These are phyloP conservation scores for Parauchenoglanis punctatus DNA, from an alignment of 2,797 vertebrate species.

Conservation along the genomic window DNA sequence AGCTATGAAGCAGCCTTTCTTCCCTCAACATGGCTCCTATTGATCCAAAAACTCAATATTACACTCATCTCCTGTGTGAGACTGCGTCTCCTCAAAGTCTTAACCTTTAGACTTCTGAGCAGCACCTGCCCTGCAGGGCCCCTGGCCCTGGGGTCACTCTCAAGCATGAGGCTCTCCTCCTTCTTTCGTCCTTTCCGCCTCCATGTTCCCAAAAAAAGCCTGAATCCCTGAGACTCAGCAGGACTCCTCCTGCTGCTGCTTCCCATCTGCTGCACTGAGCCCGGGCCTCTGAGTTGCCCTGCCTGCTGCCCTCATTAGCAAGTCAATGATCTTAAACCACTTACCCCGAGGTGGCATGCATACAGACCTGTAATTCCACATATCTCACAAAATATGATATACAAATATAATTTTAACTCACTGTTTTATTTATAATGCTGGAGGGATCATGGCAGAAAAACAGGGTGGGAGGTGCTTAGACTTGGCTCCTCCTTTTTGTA, in stretches of 20 bases:
- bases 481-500: not conserved
- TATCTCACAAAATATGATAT: not conserved
- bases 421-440: not conserved
- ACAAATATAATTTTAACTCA: not conserved
- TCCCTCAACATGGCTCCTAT: conserved; percentile 54
- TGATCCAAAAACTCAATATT: conserved; percentile 55
- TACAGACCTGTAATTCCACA: conserved; percentile 13
- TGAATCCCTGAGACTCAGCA: conserved; percentile 53
- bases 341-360: conserved; percentile 18
- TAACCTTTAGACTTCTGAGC: conserved; percentile 48
- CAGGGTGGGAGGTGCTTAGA: not conserved
- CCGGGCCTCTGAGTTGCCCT: conserved; percentile 45
- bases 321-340: conserved; percentile 55
- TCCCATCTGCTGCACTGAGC: conserved; percentile 60
- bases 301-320: conserved; percentile 61
- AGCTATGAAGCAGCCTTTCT: conserved; percentile 45
- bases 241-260: conserved; percentile 48
- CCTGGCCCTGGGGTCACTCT: conserved; percentile 54
- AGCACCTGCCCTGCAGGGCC: conserved; percentile 54
- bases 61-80: conserved; percentile 50
- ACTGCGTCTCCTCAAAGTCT: conserved; percentile 49
- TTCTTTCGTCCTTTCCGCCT: conserved; percentile 36
- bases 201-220: conserved; percentile 30
- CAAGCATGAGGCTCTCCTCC: conserved; percentile 44
- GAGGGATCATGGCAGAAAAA: not conserved